phyloP scores from a whole-genome alignment of 2,888 invertebrate species.

The Trissolcus japonicus region DNA sequence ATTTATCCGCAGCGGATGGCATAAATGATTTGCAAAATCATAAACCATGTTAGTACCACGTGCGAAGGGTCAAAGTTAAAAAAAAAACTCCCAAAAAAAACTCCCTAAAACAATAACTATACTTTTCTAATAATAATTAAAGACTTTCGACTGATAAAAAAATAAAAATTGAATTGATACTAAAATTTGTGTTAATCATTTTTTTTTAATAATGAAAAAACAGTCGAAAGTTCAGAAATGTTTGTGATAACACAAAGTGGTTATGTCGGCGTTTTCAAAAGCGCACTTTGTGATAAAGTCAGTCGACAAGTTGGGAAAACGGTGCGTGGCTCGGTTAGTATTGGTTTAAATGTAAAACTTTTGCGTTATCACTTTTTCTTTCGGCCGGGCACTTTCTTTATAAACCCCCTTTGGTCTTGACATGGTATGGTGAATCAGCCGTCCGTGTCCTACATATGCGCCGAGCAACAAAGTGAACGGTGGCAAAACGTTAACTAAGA shows the following conservation, averaged over 20 bases:
- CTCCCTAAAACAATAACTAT: too few relatives aligned
- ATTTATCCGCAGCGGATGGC: constrained; percentile 8
- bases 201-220: too few relatives aligned
- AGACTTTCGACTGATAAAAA: too few relatives aligned
- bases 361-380: constrained; percentile 47
- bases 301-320: constrained; percentile 9
- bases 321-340: constrained; percentile 12
- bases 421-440: constrained; percentile 67
- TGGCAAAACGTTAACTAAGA: constrained; percentile 57
- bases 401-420: constrained; percentile 65
- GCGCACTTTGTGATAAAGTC: background rate
- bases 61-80: too few relatives aligned
- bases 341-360: constrained; percentile 20
- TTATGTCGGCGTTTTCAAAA: too few relatives aligned
- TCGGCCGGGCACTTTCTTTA: constrained; percentile 61
- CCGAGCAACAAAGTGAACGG: constrained; percentile 63
- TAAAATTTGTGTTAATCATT: too few relatives aligned
- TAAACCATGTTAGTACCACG: too few relatives aligned
- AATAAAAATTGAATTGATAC: too few relatives aligned
- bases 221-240: too few relatives aligned
- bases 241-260: too few relatives aligned
- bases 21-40: background rate
- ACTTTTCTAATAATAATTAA: too few relatives aligned
- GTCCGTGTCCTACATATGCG: constrained; percentile 68
- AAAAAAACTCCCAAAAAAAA: too few relatives aligned